phyloP scores from a whole-genome alignment of 2,797 vertebrate species.

The Lacerta viridis region DNA sequence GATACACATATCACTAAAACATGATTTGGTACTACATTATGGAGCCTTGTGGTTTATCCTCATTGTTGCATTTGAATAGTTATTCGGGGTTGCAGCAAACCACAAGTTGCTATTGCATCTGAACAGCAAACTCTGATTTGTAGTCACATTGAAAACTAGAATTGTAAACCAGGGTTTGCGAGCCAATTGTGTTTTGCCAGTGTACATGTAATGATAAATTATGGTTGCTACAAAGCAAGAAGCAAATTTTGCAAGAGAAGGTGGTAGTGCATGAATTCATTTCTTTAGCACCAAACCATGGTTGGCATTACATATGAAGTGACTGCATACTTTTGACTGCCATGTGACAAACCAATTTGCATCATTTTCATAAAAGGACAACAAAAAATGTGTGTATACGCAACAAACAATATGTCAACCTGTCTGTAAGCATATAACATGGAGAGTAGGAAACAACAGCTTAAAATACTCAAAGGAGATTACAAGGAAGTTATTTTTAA shows the following conservation, averaged over 20 bases:
- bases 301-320: neutral
- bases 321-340: slow-evolving; percentile 16
- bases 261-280: neutral
- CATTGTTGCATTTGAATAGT: neutral
- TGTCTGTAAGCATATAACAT: slow-evolving; percentile 51
- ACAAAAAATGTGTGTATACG: slow-evolving; percentile 31
- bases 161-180: neutral
- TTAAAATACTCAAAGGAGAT: slow-evolving; percentile 54
- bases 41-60: too few species aligned
- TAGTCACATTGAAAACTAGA: too few species aligned
- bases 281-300: neutral
- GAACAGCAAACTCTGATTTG: neutral
- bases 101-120: neutral
- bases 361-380: slow-evolving; percentile 44
- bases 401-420: slow-evolving; percentile 48
- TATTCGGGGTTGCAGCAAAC: neutral
- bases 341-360: slow-evolving; percentile 11
- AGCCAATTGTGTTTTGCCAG: neutral
- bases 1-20: too few species aligned
- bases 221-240: neutral
- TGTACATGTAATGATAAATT: neutral
- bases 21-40: too few species aligned
- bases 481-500: slow-evolving; percentile 45
- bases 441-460: slow-evolving; percentile 59
- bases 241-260: neutral